Conservation (phyloP, 2,113 vertebrate species). For the Notothenia coriiceps region DNA sequence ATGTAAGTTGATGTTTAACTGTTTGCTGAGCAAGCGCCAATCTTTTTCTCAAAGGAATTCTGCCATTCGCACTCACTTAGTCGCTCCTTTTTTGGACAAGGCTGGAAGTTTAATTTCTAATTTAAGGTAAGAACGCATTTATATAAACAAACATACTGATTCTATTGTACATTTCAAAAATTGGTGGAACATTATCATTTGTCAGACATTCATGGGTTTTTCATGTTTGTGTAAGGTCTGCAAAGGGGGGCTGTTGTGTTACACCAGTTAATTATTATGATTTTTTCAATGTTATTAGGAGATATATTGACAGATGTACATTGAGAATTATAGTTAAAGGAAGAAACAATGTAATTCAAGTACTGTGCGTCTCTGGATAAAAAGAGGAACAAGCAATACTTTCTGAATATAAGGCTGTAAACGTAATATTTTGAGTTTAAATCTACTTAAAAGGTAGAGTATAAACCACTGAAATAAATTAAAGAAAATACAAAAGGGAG, state of each 20-base stretch:
- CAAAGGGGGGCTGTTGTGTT: background rate
- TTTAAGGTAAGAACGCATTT: conserved; percentile 77
- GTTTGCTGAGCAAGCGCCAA: conserved; percentile 75
- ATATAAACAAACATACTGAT: background rate
- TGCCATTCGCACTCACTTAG: conserved; percentile 67
- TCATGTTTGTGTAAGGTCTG: conserved; percentile 3
- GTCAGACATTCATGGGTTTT: background rate
- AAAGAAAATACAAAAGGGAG: too few species aligned
- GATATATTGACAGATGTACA: too few species aligned
- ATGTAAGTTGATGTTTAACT: conserved; percentile 87
- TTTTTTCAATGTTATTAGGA: too few species aligned
- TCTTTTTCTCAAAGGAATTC: conserved; percentile 72
- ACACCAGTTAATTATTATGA: background rate
- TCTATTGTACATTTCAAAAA: background rate
- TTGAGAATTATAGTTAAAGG: too few species aligned
- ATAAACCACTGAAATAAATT: too few species aligned
- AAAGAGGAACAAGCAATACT: too few species aligned
- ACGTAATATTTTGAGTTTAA: too few species aligned
- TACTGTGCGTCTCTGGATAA: too few species aligned
- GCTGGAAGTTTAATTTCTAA: conserved; percentile 68
- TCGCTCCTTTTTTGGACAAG: conserved; percentile 79
- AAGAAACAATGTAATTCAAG: too few species aligned
- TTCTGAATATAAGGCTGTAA: too few species aligned
- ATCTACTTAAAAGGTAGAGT: too few species aligned
- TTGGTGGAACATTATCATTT: background rate